Evolutionary conservation across 2,888 invertebrate genomes (phyloP), one percentile per base, ranked within the genome.

Genomic region (Ischnura elegans): DNA sequence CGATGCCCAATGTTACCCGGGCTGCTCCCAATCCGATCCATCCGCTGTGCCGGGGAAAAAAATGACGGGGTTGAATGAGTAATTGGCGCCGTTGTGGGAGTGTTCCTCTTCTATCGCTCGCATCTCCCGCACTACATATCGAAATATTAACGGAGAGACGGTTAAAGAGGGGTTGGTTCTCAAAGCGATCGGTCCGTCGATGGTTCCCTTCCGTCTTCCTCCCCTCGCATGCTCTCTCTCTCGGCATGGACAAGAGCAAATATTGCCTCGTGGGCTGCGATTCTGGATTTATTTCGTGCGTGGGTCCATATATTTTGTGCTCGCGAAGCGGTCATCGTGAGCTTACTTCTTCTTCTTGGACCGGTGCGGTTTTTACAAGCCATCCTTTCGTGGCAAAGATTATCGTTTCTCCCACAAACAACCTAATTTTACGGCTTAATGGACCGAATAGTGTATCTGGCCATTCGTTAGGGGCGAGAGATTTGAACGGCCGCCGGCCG

Each of bases 231-330:
- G n/a, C n/a, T n/a, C 61, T 13, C 61, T 61, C 61, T 8, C 36
- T 13, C 76, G 76, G 61, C 61, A 61, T 25, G 61, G 25, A 61
- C 61, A 76, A 76, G 76, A 76, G 76, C 76, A 76, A 76, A 76
- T 76, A 36, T 36, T 76, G 36, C 76, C n/a, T 61, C 61, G n/a
- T 61, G 61, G 51, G 51, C n/a, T n/a, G 29, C 4, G 13, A 16
- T 16, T 25, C 16, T 36, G 76, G 76, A 29, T 36, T 76, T 36
- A 76, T 76, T 76, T 76, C 76, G 76, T 36, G 25, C 76, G n/a
- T 36, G 13, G 29, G 76, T 10, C 36, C 76, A 76, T 76, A 61
- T 61, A 61, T 61, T 61, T 76, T 76, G 76, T 76, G 29, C 21
- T 13, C 5, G 25, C 13, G 76, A 36, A 76, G n/a, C 16, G 29